Evolutionary conservation across 1,140 invertebrate species (phyloP).

Genomic region (Rhagoletis pomonella): DNA sequence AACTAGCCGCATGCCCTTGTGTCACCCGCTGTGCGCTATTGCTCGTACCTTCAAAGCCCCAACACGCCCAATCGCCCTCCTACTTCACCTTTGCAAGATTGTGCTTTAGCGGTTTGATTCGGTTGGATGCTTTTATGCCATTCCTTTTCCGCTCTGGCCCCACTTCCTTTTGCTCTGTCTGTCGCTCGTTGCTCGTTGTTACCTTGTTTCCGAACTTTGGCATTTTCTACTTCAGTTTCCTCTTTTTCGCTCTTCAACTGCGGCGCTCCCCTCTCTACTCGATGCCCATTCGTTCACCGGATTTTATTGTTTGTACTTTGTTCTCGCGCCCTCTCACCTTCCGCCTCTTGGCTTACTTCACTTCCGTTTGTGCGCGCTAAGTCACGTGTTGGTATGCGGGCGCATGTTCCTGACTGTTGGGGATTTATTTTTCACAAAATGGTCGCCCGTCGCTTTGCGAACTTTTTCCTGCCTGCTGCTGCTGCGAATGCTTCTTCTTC

Average conservation of each 20-base stretch:
- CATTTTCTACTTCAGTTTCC: slow-evolving; percentile 5
- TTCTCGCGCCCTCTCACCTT: slow-evolving; percentile 23
- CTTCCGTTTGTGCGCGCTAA: slow-evolving; percentile 5
- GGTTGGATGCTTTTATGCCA: slow-evolving; percentile 46
- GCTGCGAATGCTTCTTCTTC: neutral
- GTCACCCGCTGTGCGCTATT: neutral
- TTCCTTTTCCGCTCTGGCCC: neutral
- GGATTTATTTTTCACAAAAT: slow-evolving; percentile 55
- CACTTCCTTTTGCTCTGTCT: neutral
- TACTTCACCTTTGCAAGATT: neutral
- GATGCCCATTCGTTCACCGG: neutral
- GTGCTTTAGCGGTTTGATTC: slow-evolving; percentile 19
- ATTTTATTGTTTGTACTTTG: slow-evolving; percentile 49
- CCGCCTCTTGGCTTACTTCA: neutral
- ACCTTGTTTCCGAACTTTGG: slow-evolving; percentile 37
- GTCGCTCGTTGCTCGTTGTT: neutral
- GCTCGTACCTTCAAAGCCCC: neutral
- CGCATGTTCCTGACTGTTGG: slow-evolving; percentile 44
- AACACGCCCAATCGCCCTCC: neutral
- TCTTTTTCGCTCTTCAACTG: too few relatives aligned
- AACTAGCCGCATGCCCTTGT: neutral
- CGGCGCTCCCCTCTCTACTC: neutral
- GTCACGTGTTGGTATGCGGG: slow-evolving; percentile 46
- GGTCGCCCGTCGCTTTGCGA: slow-evolving; percentile 49
- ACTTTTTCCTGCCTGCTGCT: slow-evolving; percentile 19